Base-by-base conservation (phyloP, 2,113 vertebrate species). In the Spea multiplicata region DNA sequence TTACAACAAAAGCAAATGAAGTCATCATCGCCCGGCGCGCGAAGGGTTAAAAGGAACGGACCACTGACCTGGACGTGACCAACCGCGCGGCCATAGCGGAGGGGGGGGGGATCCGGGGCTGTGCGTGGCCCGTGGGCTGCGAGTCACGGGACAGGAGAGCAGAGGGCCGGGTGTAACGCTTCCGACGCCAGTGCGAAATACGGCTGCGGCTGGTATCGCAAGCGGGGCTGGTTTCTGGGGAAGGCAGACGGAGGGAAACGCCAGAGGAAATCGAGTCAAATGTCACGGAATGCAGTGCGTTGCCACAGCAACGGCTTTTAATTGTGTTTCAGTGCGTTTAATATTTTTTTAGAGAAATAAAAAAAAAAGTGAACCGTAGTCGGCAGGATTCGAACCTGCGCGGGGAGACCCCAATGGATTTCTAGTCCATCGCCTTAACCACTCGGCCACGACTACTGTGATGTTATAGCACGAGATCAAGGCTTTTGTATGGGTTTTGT, bases 281-380 rank as follows among this genome's bases (percentile, higher is more conserved):
- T 30, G 30, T 30, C 30, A 30, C 30, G 30, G 30, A 30, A 30
- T 30, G 30, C 30, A 30, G 30, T 30, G 30, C 30, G 30, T 30
- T 30, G 30, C 30, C 30, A 2, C 2, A 30, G 30, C 30, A 30
- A 30, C 30, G 30, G 30, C 30, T 30, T 30, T 30, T 30, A 30
- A 30, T 30, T 30, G 30, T 3, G 5, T 9, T 47, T 6, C 4
- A 53, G 17, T 6, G 6, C 0, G 8, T 45, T 16, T 8, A 6
- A 5, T 5, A 6, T n/a, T 4, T 0, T n/a, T 14, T n/a, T n/a
- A 3, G 0, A 44, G 14, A 9, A 3, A 50, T 4, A 3, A 10
- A 62, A 50, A 50, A 44, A 61, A 49, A 62, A 69, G 70, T 9
- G 8, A 3, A 0, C 0, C 95, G 95, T 97, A 95, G 95, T 96